Evolutionary conservation across 2,888 invertebrate genomes (phyloP).

Genomic region (Heliconius cydno): DNA sequence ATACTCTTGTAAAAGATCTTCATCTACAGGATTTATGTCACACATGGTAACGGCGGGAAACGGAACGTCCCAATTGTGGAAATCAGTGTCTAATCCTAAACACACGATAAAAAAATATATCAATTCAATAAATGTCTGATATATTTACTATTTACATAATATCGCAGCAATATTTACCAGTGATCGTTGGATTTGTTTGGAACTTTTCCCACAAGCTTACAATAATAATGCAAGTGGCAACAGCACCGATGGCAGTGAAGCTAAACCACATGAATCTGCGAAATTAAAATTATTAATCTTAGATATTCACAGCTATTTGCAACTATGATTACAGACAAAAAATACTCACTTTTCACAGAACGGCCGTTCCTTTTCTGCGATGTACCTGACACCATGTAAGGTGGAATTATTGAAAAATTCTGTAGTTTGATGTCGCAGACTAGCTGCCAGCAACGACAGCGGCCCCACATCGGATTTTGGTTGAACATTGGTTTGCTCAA

Average conservation of each 20-base stretch:
- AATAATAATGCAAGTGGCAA: slow-evolving; percentile 89
- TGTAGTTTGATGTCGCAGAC: slow-evolving; percentile 87
- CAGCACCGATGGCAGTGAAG: slow-evolving; percentile 87
- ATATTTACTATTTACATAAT: not conserved
- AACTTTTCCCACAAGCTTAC: slow-evolving; percentile 90
- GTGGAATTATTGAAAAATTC: slow-evolving; percentile 91
- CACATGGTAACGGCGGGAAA: slow-evolving; percentile 90
- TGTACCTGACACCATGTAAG: slow-evolving; percentile 90
- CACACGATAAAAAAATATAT: not conserved
- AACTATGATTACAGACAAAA: slow-evolving; percentile 1
- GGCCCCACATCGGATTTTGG: slow-evolving; percentile 58
- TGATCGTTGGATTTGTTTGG: slow-evolving; percentile 70
- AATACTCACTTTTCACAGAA: slow-evolving; percentile 88
- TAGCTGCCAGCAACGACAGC: slow-evolving; percentile 82
- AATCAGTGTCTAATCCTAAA: slow-evolving; percentile 89
- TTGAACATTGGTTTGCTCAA: slow-evolving; percentile 33
- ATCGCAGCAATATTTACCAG: slow-evolving; percentile 71
- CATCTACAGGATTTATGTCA: slow-evolving; percentile 79
- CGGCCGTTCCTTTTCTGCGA: slow-evolving; percentile 89
- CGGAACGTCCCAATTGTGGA: slow-evolving; percentile 90
- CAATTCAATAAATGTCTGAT: not conserved
- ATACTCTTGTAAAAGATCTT: slow-evolving; percentile 73
- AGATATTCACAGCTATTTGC: not conserved
- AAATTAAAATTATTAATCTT: not conserved
- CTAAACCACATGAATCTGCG: slow-evolving; percentile 91